Base-by-base conservation (phyloP, 2,888 invertebrate genomes). In the Tetragonula carbonaria region DNA sequence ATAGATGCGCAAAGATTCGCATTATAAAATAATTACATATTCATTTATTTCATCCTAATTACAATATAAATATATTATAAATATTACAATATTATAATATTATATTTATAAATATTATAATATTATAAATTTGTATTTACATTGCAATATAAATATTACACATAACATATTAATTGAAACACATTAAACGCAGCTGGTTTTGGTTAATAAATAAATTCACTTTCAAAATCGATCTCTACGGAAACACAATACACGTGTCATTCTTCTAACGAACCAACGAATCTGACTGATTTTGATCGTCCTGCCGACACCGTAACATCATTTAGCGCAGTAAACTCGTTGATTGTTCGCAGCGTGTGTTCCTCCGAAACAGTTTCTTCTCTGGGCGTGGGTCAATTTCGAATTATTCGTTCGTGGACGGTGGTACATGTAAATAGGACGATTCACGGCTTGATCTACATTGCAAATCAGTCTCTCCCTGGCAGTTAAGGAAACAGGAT, bases 401-500 rank as follows among this genome's bases (percentile, higher is more conserved):
- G 51, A 33, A 71, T 80, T 71, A 80, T 66, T 71, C 74, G 57
- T 51, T 59, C 74, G 28, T 2, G 4, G 62, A 16, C 4, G 45
- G 33, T 28, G 23, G 80, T 38, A 63, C 68, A 70, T 23, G 74
- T 80, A 75, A 75, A 80, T 74, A 45, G 70, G 51, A 75, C 53
- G 74, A 62, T 33, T 59, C 53, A 13, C 23, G 45, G n/a, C 33
- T 3, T 1, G 33, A 82, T 82, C 66, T 82, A 45, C 74, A 82
- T 82, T 82, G 82, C 82, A 80, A 74, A 82, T 71, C 33, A 50
- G 23, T 50, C 21, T n/a, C 11, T 11, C 5, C 4, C 13, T 13
- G 45, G 45, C 21, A 2, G 55, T 28, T n/a, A 45, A 80, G 45
- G 55, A 55, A 68, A 45, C 59, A 80, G 80, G 74, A 74, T 80